Base-by-base conservation (phyloP, 2,113 vertebrate species). In the Peromyscus californicus region DNA sequence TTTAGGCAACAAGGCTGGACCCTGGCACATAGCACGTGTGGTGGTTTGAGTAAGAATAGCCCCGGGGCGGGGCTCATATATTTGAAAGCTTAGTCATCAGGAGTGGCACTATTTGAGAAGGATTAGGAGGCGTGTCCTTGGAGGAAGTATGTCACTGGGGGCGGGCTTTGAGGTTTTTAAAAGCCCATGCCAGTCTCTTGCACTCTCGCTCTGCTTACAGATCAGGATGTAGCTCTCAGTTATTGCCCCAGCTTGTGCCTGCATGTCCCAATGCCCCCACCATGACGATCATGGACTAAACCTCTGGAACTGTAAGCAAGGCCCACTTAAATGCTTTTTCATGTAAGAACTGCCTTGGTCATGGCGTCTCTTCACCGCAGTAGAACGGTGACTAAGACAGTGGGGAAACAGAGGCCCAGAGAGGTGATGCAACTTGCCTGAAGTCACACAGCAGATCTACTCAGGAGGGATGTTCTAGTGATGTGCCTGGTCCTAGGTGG, bases 201-300 rank as follows among this genome's bases (percentile, higher is more conserved):
- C 22, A 1, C 76, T 17, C 26, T 19, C 36, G 4, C 22, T 17
- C n/a, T 42, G 7, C 24, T 13, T 63, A 42, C 24, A n/a, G 22
- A 63, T 15, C 57, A 61, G 21, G 15, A 13, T 29, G 24, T 84
- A 42, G 57, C 36, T 39, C 24, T 61, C n/a, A 29, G 57, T 39
- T 29, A 29, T n/a, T 5, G 57, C 7, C 0, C 57, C 57, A 84
- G 80, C 3, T 0, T 7, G 24, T 42, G n/a, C 22, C 7, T 63
- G n/a, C n/a, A 29, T 3, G n/a, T 5, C 22, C 26, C 80, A 7
- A 5, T 0, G 13, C 82, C 59, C n/a, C 22, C 70, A 10, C 82
- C n/a, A 5, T 29, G 57, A 63, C 0, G 7, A 17, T 16, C 1
- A 29, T 29, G 57, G n/a, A 84, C 82, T 63, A 59, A 84, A 29